Evolutionary conservation across 2,888 invertebrate genomes (phyloP), one percentile per base, ranked within the genome.

Genomic region (Protonemura montana): DNA sequence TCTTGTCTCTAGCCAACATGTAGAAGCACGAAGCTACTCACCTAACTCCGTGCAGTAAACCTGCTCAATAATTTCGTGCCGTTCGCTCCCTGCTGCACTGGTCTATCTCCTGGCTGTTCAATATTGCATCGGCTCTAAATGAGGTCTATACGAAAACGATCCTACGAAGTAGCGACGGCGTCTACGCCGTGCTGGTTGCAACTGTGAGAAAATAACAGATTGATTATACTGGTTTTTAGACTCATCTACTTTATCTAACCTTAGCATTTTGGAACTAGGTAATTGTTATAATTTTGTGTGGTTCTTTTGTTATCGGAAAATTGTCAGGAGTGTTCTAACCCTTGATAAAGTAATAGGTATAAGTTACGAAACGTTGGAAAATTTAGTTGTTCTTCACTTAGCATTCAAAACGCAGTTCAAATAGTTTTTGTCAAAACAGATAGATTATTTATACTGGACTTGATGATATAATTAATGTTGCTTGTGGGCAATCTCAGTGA

Each of bases 121-220:
- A 86, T 86, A 86, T 86, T 86, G 84, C 86, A 86, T 86, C 30
- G 41, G 30, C 26, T 84, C 78, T 77, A 84, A 84, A 86, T 41
- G 86, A 86, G 84, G 76, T 76, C 59, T 84, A 84, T 76, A 27
- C 29, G 82, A n/a, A 29, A 35, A 82, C 28, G n/a, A 28, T 26
- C 78, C 27, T 78, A 25, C 78, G 28, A 78, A 7, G 78, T 10
- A 25, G 28, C 78, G 78, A 13, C 59, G 59, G 16, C 59, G 59
- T 59, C 59, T 59, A 6, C 35, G 10, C 35, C 10, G 21, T 3
- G 21, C 59, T 28, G 29, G 29, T 27, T 6, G n/a, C n/a, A n/a
- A n/a, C n/a, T n/a, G 29, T 6, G 81, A 78, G 78, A 78, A n/a
- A 6, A 13, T 35, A 83, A 29, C 84, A 84, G 42, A 84, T 84